phyloP scores from a whole-genome alignment of 2,888 invertebrate species.

The Mythimna albipuncta region DNA sequence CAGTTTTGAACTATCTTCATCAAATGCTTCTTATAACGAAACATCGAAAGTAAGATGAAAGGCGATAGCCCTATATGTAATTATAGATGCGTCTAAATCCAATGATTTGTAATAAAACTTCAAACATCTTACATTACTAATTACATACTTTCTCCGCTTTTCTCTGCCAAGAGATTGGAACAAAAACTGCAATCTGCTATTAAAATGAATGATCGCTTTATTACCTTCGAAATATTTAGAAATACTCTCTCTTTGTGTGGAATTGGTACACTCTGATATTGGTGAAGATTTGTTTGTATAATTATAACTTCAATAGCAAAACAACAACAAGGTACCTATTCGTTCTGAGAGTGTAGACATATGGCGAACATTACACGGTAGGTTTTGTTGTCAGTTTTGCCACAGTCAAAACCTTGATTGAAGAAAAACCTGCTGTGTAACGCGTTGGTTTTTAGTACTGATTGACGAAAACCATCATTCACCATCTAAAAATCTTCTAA shows the following conservation, averaged over 20 bases:
- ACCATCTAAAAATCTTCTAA: background rate
- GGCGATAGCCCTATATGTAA: slow-evolving; percentile 51
- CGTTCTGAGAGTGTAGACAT: too few species aligned
- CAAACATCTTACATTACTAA: slow-evolving; percentile 69
- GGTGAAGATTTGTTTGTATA: slow-evolving; percentile 20
- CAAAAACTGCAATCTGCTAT: slow-evolving; percentile 70
- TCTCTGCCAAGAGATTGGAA: slow-evolving; percentile 66
- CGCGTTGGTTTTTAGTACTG: too few species aligned
- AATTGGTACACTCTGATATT: slow-evolving; percentile 27
- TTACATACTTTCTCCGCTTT: slow-evolving; percentile 79
- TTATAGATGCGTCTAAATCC: slow-evolving; percentile 56
- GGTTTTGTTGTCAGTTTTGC: too few species aligned
- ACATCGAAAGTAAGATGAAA: slow-evolving; percentile 55
- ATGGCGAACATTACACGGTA: too few species aligned
- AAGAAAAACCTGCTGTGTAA: too few species aligned
- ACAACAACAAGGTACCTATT: background rate
- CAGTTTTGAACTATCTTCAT: slow-evolving; percentile 10
- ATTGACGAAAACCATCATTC: too few species aligned
- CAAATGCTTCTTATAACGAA: slow-evolving; percentile 12
- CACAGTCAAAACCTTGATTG: too few species aligned
- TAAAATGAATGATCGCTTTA: slow-evolving; percentile 74
- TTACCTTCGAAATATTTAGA: slow-evolving; percentile 69
- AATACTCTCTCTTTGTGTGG: slow-evolving; percentile 48
- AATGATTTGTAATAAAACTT: slow-evolving; percentile 69
- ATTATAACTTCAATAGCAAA: background rate